Percentiles rank a stretch among this genome's conserved stretches.
Conservation (phyloP, 92 coral and sea anemone species). For the Desmophyllum pertusum region DNA sequence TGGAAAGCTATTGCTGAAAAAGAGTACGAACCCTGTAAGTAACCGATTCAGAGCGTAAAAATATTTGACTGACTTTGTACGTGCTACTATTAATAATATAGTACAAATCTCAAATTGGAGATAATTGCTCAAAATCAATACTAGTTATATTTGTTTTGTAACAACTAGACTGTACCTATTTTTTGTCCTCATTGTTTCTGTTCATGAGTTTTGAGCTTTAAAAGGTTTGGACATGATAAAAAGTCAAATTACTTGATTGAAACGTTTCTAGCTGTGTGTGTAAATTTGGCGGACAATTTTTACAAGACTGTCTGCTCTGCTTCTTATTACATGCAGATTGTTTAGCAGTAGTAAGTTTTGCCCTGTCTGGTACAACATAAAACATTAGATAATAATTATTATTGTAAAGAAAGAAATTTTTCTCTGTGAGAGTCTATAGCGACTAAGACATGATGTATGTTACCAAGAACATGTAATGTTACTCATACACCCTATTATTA, state of each 20-base stretch:
- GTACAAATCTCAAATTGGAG: background rate
- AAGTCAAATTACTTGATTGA: background rate
- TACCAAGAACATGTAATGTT: background rate
- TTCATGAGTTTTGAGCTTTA: background rate
- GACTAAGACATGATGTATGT: background rate
- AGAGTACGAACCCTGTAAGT: background rate
- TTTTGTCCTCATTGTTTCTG: background rate
- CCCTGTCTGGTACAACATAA: slow-evolving; percentile 3
- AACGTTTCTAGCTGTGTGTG: background rate
- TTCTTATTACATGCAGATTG: background rate
- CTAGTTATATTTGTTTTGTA: no score
- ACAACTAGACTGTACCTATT: background rate
- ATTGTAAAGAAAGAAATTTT: background rate
- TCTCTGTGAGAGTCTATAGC: background rate
- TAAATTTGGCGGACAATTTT: background rate
- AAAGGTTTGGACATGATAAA: background rate
- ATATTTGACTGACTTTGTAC: background rate
- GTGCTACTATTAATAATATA: background rate
- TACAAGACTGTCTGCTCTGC: background rate
- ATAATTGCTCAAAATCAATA: no score
- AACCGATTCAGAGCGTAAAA: no score
- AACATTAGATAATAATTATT: background rate
- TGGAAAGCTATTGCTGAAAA: no score
- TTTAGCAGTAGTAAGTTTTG: background rate
- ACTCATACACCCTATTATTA: background rate